These are phyloP conservation scores for Anolis sagrei DNA, from an alignment of 2,113 vertebrate genomes.

Conservation along the genomic window DNA sequence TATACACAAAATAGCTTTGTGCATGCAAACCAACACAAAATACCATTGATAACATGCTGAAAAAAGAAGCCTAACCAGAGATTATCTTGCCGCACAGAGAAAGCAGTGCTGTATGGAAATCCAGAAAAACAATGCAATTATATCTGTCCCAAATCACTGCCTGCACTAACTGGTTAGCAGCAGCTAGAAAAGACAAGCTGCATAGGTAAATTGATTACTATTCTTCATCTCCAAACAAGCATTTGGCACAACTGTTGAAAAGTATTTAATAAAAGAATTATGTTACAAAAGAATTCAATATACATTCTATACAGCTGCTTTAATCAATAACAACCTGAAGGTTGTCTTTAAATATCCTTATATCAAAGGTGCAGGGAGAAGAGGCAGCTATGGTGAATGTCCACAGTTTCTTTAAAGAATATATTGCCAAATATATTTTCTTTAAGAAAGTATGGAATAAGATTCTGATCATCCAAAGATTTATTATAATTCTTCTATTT, in stretches of 20 bases:
- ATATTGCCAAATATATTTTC: not conserved
- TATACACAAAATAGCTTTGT: no score
- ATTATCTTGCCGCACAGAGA: no score
- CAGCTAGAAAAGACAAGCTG: not conserved
- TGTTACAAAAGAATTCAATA: not conserved
- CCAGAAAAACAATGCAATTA: no score
- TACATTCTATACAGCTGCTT: not conserved
- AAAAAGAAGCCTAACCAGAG: no score
- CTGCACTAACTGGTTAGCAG: no score
- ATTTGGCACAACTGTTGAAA: not conserved
- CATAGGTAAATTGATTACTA: not conserved
- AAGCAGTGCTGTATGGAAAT: no score
- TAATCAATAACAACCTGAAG: not conserved
- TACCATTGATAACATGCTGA: no score
- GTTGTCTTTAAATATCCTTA: not conserved
- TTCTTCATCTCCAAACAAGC: not conserved
- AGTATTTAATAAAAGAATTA: not conserved
- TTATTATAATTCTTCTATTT: no score
- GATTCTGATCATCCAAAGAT: not conserved
- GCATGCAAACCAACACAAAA: no score
- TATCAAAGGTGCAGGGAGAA: not conserved
- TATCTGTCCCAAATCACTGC: no score
- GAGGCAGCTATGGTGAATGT: not conserved
- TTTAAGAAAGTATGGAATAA: not conserved
- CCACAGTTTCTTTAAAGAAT: not conserved